Conservation (phyloP, 2,888 invertebrate genomes). For the Andrena bucephala region DNA sequence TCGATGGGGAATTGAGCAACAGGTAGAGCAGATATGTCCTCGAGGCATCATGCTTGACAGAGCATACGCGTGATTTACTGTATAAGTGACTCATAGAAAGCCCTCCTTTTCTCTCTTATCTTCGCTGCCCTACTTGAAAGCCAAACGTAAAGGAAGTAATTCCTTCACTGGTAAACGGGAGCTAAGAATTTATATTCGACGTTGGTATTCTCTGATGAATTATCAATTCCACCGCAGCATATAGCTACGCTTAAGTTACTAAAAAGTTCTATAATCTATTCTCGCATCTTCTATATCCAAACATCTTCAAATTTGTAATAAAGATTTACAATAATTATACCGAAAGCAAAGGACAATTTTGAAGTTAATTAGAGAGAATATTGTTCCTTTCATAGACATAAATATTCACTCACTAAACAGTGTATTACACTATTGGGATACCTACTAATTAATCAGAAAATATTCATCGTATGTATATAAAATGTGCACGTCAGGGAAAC, state of each 20-base stretch:
- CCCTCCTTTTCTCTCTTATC: conserved; percentile 59
- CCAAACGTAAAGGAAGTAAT: conserved; percentile 56
- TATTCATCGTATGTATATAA: too few species aligned
- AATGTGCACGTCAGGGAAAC: too few species aligned
- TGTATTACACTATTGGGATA: too few species aligned
- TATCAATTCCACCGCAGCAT: conserved; percentile 26
- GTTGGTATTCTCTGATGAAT: conserved; percentile 31
- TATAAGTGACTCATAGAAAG: conserved; percentile 73
- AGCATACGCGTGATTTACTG: conserved; percentile 73
- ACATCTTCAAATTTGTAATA: too few species aligned
- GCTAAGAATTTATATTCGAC: conserved; percentile 42
- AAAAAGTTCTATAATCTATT: too few species aligned
- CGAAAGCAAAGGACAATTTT: too few species aligned
- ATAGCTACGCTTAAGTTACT: neutral
- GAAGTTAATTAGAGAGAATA: too few species aligned
- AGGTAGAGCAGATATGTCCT: conserved; percentile 81
- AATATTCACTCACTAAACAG: too few species aligned
- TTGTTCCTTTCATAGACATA: too few species aligned
- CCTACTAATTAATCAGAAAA: too few species aligned
- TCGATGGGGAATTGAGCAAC: conserved; percentile 78
- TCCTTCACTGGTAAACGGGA: conserved; percentile 23
- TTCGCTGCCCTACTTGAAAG: conserved; percentile 27
- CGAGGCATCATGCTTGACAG: conserved; percentile 74
- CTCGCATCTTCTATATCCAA: too few species aligned
- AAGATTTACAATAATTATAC: too few species aligned